Evolutionary conservation across 2,113 vertebrate species (phyloP).

Genomic region (Actenoides hombroni): DNA sequence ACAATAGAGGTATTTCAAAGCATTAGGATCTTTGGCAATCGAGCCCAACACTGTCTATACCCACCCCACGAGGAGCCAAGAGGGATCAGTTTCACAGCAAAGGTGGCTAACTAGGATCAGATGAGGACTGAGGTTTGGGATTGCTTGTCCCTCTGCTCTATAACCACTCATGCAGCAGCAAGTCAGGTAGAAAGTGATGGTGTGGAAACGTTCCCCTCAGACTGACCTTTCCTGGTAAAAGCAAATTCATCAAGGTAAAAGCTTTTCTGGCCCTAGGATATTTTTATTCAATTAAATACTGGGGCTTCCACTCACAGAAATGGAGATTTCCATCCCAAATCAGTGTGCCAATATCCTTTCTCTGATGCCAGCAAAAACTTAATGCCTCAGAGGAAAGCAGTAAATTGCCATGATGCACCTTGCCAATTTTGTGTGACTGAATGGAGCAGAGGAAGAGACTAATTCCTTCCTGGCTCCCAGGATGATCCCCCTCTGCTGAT

Average conservation of each 20-base stretch:
- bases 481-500: not conserved
- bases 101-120: constrained; percentile 3
- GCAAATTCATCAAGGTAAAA: constrained; percentile 21
- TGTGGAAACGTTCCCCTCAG: constrained; percentile 3
- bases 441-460: not conserved
- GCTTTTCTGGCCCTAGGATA: not conserved
- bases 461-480: constrained; percentile 48
- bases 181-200: not conserved
- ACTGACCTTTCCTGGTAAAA: constrained; percentile 18
- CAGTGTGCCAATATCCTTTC: constrained; percentile 38
- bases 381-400: constrained; percentile 36
- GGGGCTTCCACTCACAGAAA: not conserved
- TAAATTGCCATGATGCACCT: constrained; percentile 26
- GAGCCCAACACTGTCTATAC: not conserved
- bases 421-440: constrained; percentile 28
- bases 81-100: not conserved
- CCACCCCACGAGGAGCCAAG: not conserved
- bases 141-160: not conserved
- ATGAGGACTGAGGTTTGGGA: not conserved
- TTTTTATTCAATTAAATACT: constrained; percentile 22
- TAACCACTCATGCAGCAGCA: not conserved
- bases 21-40: not conserved
- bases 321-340: constrained; percentile 11
- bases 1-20: constrained; percentile 19
- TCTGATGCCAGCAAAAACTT: constrained; percentile 49